Base-by-base conservation (phyloP, 1,140 invertebrate species). In the Megalopta genalis region DNA sequence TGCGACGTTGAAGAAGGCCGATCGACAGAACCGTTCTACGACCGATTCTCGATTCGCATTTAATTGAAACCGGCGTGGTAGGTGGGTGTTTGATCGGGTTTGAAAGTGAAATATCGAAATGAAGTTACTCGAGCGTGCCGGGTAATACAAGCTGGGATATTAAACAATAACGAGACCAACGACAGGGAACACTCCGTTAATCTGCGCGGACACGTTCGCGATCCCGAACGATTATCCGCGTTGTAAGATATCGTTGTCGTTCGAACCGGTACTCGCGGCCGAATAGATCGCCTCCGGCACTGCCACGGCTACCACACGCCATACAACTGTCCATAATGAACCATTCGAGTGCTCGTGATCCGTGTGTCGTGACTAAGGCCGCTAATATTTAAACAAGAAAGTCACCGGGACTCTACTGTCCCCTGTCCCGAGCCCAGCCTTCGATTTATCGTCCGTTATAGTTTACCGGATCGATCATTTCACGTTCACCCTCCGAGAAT, bases 361-460 rank as follows among this genome's bases (percentile, higher is more conserved):
- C 81, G 81, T 27, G 59, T 83, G 81, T 84, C 83, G 81, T 84
- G 83, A 84, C 82, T 65, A 49, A 60, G 60, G 54, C 59, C 67
- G 74, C 60, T 83, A 83, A 73, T 73, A 79, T 80, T 80, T 69
- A 78, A 83, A 83, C 69, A 69, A 80, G 78, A 83, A 84, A 83
- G 81, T 71, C 72, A 80, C 71, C 83, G 76, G 80, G 82, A 82
- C 71, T 81, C 74, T 57, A n/a, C 54, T 42, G 42, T n/a, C 42
- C 42, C 42, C 42, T 46, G 42, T 52, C 23, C 23, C 25, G 4
- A 1, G 14, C 21, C 1, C 16, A 21, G 16, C 0, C 27, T 25
- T 69, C 42, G 60, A 77, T 71, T 77, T 71, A 71, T 71, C 32
- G 68, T 42, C 63, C 60, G 52, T 77, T 77, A 70, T 70, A 59